A percentile compares a stretch with the other conserved stretches of the same genome.
Conservation (phyloP, 2,113 vertebrate genomes). For the Rana temporaria region DNA sequence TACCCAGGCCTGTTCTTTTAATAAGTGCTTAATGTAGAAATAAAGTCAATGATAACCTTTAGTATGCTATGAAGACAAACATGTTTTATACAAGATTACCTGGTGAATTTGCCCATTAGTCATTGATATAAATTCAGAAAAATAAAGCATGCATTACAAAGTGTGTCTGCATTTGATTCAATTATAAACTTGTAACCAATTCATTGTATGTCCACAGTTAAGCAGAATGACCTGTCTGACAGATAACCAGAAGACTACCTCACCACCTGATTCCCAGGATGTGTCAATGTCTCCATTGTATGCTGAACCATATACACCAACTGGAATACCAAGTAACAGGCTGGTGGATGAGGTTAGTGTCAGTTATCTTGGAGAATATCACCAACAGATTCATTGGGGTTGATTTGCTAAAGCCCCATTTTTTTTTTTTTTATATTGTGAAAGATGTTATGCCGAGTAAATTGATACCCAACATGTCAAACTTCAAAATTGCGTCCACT, state of each 20-base stretch:
- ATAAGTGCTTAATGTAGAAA: background rate
- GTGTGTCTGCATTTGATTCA: background rate
- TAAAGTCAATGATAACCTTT: background rate
- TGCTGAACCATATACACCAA: conserved; percentile 78
- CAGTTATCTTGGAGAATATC: no score
- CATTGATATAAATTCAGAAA: background rate
- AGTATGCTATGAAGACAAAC: background rate
- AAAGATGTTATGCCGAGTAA: no score
- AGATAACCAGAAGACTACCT: conserved; percentile 34
- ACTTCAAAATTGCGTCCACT: no score
- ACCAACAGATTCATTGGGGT: no score
- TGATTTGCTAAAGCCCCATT: no score
- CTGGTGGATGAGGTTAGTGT: conserved; percentile 65
- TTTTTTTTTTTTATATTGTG: no score
- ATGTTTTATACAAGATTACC: background rate
- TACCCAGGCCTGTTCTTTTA: background rate
- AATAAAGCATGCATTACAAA: background rate
- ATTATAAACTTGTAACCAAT: background rate
- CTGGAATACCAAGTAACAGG: conserved; percentile 49
- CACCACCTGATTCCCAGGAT: background rate
- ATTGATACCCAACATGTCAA: no score
- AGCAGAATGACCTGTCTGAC: conserved; percentile 73
- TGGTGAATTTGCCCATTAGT: background rate
- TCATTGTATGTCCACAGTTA: conserved; percentile 67
- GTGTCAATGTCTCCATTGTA: conserved; percentile 77